phyloP scores from a whole-genome alignment of 2,888 invertebrate genomes.

The Leuctra nigra region DNA sequence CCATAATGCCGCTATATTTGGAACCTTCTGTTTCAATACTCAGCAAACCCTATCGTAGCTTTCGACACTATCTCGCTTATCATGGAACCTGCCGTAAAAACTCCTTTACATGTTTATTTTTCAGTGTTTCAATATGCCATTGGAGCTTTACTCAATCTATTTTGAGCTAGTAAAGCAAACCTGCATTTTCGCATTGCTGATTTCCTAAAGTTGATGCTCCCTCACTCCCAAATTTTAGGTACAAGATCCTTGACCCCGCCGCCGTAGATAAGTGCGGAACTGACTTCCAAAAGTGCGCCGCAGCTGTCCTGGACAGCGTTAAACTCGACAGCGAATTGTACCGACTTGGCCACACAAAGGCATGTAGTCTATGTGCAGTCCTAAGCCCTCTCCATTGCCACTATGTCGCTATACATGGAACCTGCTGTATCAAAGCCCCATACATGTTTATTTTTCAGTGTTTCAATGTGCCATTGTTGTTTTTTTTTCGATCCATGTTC shows the following conservation, averaged over 20 bases:
- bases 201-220: neutral
- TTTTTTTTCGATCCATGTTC: neutral
- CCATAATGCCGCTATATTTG: too few species aligned
- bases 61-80: too few species aligned
- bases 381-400: neutral
- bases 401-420: too few species aligned
- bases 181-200: neutral
- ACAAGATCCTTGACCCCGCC: slow-evolving; percentile 97
- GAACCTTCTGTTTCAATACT: too few species aligned
- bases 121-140: neutral
- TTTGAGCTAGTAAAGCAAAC: slow-evolving; percentile 14
- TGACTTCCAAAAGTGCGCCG: slow-evolving; percentile 78
- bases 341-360: slow-evolving; percentile 98
- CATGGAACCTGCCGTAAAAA: too few species aligned
- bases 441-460: too few species aligned
- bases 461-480: neutral
- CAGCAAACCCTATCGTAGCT: too few species aligned
- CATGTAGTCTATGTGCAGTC: slow-evolving; percentile 50
- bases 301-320: slow-evolving; percentile 72
- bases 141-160: neutral
- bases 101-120: too few species aligned
- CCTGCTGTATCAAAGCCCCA: too few species aligned
- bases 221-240: slow-evolving; percentile 52
- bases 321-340: slow-evolving; percentile 86
- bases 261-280: slow-evolving; percentile 62